Base-by-base conservation (phyloP, 2,797 vertebrate genomes). In the Sebastes taczanowskii region DNA sequence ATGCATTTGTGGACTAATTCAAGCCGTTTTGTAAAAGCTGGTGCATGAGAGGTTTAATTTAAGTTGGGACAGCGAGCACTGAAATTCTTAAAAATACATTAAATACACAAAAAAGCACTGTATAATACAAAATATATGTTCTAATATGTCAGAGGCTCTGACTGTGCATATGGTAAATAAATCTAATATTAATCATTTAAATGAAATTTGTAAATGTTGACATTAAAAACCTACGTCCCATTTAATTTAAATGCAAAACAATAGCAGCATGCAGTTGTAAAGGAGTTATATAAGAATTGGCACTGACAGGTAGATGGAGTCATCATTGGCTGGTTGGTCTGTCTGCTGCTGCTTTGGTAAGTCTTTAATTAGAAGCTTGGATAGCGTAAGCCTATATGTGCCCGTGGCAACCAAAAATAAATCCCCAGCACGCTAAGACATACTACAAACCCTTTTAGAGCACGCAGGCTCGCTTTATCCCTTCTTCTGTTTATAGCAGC, bases 351-450 rank as follows among this genome's bases (percentile, higher is more conserved):
- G 35, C 72, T 62, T 76, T 78, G 35, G 60, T 80, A 68, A 78
- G 80, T 86, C 83, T 83, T 81, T 83, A 60, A 89, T 88, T 91
- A 84, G 82, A 81, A 77, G 71, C 72, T 77, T 22, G 80, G 52
- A 64, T 75, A 76, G 70, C 1, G n/a, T 87, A 76, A 89, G 85
- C 74, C 72, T 83, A 76, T 55, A 82, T 56, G 80, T 85, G 82
- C 49, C 60, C 5, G 66, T 74, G 74, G 30, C 4, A 69, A 73
- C 62, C 65, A 80, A 74, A 86, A 89, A 89, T 74, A 89, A 84
- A 82, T 53, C 49, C 22, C 4, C 74, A 68, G 59, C 77, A 76
- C 23, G 79, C 74, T 55, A 78, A 64, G 35, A 77, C 32, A 20
- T 53, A 61, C 34, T 78, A 84, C 62, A 72, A 71, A 79, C 56